These are phyloP conservation scores for Macropus fuliginosus DNA, from an alignment of 2,797 vertebrate species.

Conservation along the genomic window DNA sequence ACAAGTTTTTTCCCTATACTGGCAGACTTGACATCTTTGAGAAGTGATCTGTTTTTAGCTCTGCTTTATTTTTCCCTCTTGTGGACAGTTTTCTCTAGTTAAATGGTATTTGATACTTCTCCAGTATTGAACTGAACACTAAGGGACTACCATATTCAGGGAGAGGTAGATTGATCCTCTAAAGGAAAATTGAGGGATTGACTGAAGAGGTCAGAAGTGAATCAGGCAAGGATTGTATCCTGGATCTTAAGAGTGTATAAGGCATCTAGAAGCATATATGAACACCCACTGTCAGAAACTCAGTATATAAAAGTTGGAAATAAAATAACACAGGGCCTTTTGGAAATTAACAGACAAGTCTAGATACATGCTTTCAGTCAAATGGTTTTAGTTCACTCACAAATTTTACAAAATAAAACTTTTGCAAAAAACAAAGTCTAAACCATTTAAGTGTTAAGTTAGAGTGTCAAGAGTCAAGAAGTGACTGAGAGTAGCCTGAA, in stretches of 20 bases:
- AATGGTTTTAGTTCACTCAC: neutral
- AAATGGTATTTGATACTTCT: neutral
- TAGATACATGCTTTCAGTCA: neutral
- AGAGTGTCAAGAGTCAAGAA: neutral
- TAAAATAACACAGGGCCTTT: neutral
- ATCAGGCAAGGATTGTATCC: neutral
- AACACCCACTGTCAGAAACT: neutral
- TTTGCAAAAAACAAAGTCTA: neutral
- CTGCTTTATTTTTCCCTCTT: neutral
- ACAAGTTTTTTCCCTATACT: too few relatives aligned
- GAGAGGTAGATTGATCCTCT: neutral
- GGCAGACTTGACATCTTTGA: neutral
- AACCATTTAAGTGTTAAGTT: neutral
- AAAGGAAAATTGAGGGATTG: neutral
- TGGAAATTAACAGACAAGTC: neutral
- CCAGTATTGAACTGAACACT: neutral
- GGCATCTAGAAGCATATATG: neutral
- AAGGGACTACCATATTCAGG: too few relatives aligned
- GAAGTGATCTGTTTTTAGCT: too few relatives aligned
- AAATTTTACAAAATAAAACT: neutral
- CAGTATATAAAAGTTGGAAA: neutral
- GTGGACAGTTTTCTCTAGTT: neutral
- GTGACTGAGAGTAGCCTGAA: accelerated
- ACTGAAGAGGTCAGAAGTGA: neutral
- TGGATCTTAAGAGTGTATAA: neutral